phyloP scores from a whole-genome alignment of 2,888 invertebrate genomes.

The Torymus auratus region DNA sequence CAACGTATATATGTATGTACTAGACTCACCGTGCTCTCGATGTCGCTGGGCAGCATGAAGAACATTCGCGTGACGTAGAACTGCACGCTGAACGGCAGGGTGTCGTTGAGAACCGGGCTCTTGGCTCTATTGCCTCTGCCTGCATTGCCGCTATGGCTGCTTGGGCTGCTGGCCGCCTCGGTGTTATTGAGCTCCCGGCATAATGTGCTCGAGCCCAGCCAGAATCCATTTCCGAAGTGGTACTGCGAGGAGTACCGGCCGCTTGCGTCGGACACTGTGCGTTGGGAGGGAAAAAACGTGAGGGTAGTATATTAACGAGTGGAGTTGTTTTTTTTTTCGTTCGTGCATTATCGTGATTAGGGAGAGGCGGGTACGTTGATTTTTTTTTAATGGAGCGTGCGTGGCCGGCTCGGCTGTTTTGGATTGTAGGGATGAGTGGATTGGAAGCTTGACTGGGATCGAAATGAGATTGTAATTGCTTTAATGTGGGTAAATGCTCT shows the following conservation, averaged over 20 bases:
- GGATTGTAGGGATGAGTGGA: no score
- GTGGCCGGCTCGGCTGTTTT: no score
- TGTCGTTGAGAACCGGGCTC: conserved; percentile 69
- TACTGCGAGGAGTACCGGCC: conserved; percentile 87
- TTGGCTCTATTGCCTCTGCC: no score
- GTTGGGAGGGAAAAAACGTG: no score
- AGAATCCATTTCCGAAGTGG: conserved; percentile 88
- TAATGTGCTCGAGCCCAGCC: conserved; percentile 86
- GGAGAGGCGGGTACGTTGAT: no score
- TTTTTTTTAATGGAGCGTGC: no score
- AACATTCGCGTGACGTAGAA: conserved; percentile 82
- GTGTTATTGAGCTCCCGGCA: conserved; percentile 83
- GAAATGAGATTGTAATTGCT: no score
- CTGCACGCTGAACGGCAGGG: conserved; percentile 80
- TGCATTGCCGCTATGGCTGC: neutral
- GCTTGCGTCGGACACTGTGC: conserved; percentile 87
- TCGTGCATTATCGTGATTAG: no score
- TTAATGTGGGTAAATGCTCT: no score
- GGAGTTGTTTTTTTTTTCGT: no score
- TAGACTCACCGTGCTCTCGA: conserved; percentile 78
- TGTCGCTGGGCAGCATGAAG: conserved; percentile 78
- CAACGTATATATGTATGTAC: conserved; percentile 45
- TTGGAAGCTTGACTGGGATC: no score
- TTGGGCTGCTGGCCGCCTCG: neutral
- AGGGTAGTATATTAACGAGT: no score